Evolutionary conservation across 2,888 invertebrate species (phyloP).

Genomic region (Lithodes maja): DNA sequence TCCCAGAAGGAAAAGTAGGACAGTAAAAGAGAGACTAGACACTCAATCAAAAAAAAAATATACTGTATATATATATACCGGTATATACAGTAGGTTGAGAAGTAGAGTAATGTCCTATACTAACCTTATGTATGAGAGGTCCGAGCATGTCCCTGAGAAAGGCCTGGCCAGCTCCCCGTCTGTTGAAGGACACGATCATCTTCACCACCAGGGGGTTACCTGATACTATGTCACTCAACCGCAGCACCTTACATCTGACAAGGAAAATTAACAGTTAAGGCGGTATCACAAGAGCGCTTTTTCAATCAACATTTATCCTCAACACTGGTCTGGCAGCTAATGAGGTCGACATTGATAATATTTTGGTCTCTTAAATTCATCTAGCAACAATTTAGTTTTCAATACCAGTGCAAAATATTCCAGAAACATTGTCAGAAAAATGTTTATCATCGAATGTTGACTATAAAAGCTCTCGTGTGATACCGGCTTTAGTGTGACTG

Average conservation of each 20-base stretch:
- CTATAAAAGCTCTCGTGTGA: too few species aligned
- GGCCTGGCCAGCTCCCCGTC: conserved; percentile 82
- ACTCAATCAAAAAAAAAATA: background rate
- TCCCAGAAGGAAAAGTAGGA: background rate
- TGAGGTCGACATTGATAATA: too few species aligned
- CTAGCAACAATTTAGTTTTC: too few species aligned
- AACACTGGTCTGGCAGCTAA: too few species aligned
- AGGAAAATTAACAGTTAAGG: conserved; percentile 65
- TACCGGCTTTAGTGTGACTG: too few species aligned
- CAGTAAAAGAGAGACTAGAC: background rate
- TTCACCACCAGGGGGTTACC: conserved; percentile 84
- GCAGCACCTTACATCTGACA: conserved; percentile 79
- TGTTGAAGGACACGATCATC: conserved; percentile 84
- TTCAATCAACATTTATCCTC: too few species aligned
- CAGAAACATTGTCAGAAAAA: too few species aligned
- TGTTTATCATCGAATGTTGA: too few species aligned
- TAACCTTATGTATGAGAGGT: conserved; percentile 80
- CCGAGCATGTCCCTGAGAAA: conserved; percentile 83
- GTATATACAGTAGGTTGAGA: too few species aligned
- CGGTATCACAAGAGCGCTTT: too few species aligned
- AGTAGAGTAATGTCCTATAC: background rate
- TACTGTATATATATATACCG: background rate
- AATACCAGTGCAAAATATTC: too few species aligned
- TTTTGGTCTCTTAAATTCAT: too few species aligned
- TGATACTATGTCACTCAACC: conserved; percentile 81